Evolutionary conservation across 64 coral and sea anemone genomes (phyloP).

Genomic region (Dendronephthya gigantea): DNA sequence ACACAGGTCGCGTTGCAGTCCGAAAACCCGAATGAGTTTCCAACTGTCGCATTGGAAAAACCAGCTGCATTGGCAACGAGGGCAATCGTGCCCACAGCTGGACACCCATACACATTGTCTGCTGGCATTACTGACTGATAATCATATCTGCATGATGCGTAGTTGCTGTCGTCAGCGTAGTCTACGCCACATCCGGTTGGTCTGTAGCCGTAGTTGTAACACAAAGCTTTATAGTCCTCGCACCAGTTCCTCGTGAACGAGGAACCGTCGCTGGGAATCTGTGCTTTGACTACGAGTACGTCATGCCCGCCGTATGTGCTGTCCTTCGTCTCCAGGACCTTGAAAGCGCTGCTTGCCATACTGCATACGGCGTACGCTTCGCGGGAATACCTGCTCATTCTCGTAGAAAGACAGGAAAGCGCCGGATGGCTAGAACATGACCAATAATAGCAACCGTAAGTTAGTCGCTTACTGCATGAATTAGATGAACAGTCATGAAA

Average conservation of each 20-base stretch:
- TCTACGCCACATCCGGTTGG: slow-evolving; percentile 13
- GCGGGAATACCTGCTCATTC: not conserved
- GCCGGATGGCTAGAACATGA: not conserved
- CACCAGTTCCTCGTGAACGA: slow-evolving; percentile 28
- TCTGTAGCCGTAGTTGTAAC: not conserved
- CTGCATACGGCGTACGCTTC: slow-evolving; percentile 12
- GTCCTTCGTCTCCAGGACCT: not conserved
- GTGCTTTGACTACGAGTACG: slow-evolving; percentile 4
- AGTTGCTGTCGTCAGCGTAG: not conserved
- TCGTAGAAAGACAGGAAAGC: not conserved
- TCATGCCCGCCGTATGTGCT: slow-evolving; percentile 14
- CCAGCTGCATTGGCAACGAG: slow-evolving; percentile 21
- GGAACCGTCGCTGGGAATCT: slow-evolving; percentile 12
- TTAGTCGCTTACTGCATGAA: not conserved
- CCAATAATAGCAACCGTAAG: not conserved
- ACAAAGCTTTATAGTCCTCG: slow-evolving; percentile 28
- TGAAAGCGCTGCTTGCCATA: not conserved
- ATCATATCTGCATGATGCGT: slow-evolving; percentile 9
- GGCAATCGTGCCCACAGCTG: not conserved
- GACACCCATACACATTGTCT: slow-evolving; percentile 15
- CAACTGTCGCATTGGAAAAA: not conserved
- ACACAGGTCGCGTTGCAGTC: slow-evolving; percentile 18
- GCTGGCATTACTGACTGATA: slow-evolving; percentile 19
- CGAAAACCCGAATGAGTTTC: slow-evolving; percentile 23
- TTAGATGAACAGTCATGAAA: slow-evolving; percentile 6